These are phyloP conservation scores for Anoplophora glabripennis DNA, from an alignment of 1,140 invertebrate species.

Conservation along the genomic window DNA sequence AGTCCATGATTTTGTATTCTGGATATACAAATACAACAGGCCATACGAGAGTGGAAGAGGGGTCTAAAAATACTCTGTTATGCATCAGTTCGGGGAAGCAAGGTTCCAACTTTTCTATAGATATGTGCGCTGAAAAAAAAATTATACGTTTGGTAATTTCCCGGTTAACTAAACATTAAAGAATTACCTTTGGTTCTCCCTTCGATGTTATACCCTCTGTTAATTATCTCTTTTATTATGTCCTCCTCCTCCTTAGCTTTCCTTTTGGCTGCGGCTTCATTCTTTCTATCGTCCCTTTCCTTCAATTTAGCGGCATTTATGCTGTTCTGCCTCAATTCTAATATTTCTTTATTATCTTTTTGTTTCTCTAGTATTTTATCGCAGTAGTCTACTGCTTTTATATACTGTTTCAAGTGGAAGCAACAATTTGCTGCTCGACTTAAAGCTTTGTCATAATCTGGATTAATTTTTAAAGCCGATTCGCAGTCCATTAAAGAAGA, in stretches of 20 bases:
- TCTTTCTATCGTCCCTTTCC: conserved; percentile 61
- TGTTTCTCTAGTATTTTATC: conserved; percentile 62
- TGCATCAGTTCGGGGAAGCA: conserved; percentile 60
- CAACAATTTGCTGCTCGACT: conserved; percentile 73
- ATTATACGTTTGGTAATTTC: neutral
- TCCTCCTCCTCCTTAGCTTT: conserved; percentile 56
- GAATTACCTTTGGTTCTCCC: conserved; percentile 24
- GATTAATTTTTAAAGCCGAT: conserved; percentile 72
- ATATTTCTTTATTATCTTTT: conserved; percentile 57
- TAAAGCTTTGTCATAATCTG: conserved; percentile 76
- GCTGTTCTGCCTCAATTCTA: conserved; percentile 59
- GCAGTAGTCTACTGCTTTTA: conserved; percentile 72
- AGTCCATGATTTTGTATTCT: conserved; percentile 70
- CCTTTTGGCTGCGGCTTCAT: conserved; percentile 55
- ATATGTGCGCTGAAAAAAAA: conserved; percentile 32
- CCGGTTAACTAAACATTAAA: neutral
- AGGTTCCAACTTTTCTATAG: conserved; percentile 59
- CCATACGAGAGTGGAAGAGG: conserved; percentile 67
- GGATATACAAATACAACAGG: conserved; percentile 83
- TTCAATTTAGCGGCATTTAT: conserved; percentile 57
- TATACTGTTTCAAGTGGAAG: conserved; percentile 65
- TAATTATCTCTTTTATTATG: conserved; percentile 56
- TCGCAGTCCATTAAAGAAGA: conserved; percentile 73
- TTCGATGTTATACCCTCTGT: conserved; percentile 53
- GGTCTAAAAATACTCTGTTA: conserved; percentile 58